Evolutionary conservation across 2,113 vertebrate genomes (phyloP).

Genomic region (Cyanistes caeruleus): DNA sequence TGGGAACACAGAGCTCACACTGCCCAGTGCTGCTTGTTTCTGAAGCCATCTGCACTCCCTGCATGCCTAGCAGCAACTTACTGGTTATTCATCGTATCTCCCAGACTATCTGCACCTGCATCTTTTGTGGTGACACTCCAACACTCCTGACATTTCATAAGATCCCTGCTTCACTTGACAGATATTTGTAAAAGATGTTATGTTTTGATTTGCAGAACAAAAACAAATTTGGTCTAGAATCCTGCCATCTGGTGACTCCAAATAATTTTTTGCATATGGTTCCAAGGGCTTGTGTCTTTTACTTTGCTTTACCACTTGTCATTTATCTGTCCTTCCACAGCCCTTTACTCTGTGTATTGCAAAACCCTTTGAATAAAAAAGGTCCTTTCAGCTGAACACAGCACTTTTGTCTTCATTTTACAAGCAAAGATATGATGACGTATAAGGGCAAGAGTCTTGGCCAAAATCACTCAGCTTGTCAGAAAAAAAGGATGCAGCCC

Average conservation of each 20-base stretch:
- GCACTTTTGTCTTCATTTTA: background rate
- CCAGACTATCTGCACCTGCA: background rate
- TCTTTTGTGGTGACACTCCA: background rate
- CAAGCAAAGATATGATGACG: background rate
- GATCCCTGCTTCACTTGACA: background rate
- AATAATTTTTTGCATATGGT: background rate
- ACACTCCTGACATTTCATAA: background rate
- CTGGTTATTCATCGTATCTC: background rate
- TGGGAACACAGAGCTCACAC: background rate
- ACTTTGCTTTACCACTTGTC: background rate
- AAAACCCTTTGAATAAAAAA: background rate
- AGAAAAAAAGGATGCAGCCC: background rate
- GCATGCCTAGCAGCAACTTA: accelerated
- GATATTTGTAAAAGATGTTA: background rate
- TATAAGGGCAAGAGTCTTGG: background rate
- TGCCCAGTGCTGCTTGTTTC: background rate
- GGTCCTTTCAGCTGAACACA: background rate
- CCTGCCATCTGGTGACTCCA: conserved; percentile 38
- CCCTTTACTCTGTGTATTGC: background rate
- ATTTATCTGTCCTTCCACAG: background rate
- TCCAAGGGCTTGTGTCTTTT: background rate
- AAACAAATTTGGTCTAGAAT: conserved; percentile 30
- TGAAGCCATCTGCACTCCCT: background rate
- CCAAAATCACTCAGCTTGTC: background rate
- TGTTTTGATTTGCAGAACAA: conserved; percentile 13